phyloP scores from a whole-genome alignment of 2,113 vertebrate species.

The Phylloscopus trochilus region DNA sequence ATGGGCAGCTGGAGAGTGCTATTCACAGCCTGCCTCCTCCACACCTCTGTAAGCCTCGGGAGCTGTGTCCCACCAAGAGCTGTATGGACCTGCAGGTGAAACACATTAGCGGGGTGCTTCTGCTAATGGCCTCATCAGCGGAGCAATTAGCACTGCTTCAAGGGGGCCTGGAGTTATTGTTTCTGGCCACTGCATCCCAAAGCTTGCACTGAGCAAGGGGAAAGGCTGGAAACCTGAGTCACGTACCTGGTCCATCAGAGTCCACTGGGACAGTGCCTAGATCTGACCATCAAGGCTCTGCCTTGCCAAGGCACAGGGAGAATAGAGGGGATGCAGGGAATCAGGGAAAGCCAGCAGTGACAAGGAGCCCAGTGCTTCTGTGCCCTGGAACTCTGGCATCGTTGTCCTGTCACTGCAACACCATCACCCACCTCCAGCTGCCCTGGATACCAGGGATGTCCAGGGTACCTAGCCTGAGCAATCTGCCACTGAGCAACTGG shows the following conservation, averaged over 20 bases:
- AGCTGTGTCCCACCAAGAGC: neutral
- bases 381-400: neutral
- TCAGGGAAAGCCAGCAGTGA: neutral
- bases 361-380: neutral
- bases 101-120: neutral
- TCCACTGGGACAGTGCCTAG: neutral
- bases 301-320: neutral
- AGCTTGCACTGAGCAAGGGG: neutral
- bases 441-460: neutral
- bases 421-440: neutral
- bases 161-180: neutral
- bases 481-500: neutral
- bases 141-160: neutral
- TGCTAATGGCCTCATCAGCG: neutral
- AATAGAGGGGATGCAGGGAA: neutral
- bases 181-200: neutral
- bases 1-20: neutral
- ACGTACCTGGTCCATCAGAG: neutral
- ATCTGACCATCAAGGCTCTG: neutral
- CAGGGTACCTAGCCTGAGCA: accelerated
- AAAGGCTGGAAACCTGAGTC: neutral
- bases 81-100: neutral
- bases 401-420: neutral
- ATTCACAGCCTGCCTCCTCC: neutral
- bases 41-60: neutral